A percentile compares a stretch with the other conserved stretches of the same genome.
Evolutionary conservation across 1,140 invertebrate species (phyloP).

Genomic region (Cyclargus thomasi): DNA sequence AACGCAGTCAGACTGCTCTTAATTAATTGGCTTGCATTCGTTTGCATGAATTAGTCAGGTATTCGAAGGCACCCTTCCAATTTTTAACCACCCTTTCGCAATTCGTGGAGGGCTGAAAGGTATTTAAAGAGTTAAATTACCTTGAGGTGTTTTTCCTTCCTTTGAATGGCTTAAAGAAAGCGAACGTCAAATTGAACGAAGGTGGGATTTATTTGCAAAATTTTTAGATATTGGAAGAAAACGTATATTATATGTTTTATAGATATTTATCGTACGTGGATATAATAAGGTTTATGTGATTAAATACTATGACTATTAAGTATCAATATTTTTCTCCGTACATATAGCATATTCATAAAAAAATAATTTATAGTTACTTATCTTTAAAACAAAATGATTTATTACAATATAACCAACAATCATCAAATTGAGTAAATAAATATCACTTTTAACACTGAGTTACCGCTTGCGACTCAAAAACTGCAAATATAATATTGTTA

Average conservation of each 20-base stretch:
- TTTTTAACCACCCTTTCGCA: conserved; percentile 36
- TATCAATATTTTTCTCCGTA: too few relatives aligned
- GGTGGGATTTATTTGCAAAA: neutral
- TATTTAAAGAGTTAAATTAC: conserved; percentile 23
- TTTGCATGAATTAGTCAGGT: conserved; percentile 72
- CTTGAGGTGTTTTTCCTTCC: conserved; percentile 21
- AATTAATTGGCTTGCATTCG: conserved; percentile 73
- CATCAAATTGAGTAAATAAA: too few relatives aligned
- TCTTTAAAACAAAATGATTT: too few relatives aligned
- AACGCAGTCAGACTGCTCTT: conserved; percentile 54
- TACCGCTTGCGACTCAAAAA: neutral
- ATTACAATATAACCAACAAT: too few relatives aligned
- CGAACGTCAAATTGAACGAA: neutral
- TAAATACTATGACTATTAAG: too few relatives aligned
- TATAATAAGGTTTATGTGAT: too few relatives aligned
- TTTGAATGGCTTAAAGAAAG: conserved; percentile 5
- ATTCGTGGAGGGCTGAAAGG: conserved; percentile 37
- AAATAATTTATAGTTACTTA: too few relatives aligned
- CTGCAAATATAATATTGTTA: neutral
- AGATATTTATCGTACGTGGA: neutral
- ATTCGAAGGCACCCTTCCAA: conserved; percentile 38
- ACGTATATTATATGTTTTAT: neutral
- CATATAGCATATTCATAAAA: too few relatives aligned
- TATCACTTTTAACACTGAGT: neutral
- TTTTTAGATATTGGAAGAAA: neutral